Base-by-base conservation (phyloP, 2,797 vertebrate genomes). In the Synanceia verrucosa region DNA sequence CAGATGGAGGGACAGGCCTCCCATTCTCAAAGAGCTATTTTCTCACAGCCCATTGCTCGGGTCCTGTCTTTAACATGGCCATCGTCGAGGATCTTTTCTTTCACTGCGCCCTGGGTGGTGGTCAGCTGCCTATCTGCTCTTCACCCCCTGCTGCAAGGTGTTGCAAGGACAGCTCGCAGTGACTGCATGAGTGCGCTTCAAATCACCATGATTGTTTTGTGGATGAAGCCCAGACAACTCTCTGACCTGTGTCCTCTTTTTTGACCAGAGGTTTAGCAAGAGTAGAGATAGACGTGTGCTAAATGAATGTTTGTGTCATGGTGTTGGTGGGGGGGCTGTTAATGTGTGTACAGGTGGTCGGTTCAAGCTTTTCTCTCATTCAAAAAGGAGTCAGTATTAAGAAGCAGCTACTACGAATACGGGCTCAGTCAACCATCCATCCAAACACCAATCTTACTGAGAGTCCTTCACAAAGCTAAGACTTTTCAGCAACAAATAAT, bases 1-100 rank as follows among this genome's bases (percentile, higher is more conserved):
- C 86, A 87, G 85, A 90, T 86, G 90, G 86, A 81, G 67, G 72
- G 84, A 82, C 90, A 78, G 84, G 53, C 82, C 73, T 75, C 70
- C 68, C 69, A 73, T 83, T 90, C 88, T 89, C 82, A 77, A 74
- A 74, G 69, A 78, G 80, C 76, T 86, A 84, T 70, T 90, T 91
- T 93, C 92, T 93, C 92, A 92, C 90, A 91, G 88, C 72, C 76
- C 83, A 66, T 41, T 67, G 73, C 70, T 70, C 76, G 43, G 6
- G 52, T 73, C 39, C 52, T 53, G 69, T 77, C 78, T 83, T 85
- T 61, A 61, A 81, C 75, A 63, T 47, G 69, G 51, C 67, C 3
- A 14, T 29, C 6, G 13, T 76, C 73, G 6, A 47, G 41, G n/a
- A 58, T 78, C 64, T 81, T 75, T 86, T 74, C 64, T 88, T 78